Percentiles rank a stretch among this genome's conserved stretches.
phyloP scores from a whole-genome alignment of 2,113 vertebrate species.

The Dicaeum eximium region DNA sequence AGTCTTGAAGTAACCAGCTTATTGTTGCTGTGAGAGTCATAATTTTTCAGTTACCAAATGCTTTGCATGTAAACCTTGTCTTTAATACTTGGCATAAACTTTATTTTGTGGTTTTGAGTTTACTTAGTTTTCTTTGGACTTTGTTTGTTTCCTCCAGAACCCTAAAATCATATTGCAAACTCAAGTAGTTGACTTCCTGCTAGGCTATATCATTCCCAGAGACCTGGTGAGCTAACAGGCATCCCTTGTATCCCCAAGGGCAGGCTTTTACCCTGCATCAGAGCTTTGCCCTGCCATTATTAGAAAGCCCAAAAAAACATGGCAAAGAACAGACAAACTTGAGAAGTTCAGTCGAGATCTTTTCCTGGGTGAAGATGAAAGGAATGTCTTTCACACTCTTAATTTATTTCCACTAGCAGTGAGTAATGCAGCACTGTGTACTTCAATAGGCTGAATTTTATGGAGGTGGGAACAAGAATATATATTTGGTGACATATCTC shows the following conservation, averaged over 20 bases:
- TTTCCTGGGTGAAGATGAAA: slow-evolving; percentile 6
- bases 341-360: not conserved
- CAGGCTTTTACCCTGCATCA: not conserved
- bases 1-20: not conserved
- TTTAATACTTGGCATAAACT: not conserved
- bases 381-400: slow-evolving; percentile 19
- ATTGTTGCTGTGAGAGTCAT: not conserved
- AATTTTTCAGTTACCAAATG: not conserved
- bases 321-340: not conserved
- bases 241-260: not conserved
- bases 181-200: not conserved
- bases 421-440: not conserved
- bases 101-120: not conserved
- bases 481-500: slow-evolving; percentile 7
- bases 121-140: not conserved
- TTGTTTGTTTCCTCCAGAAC: not conserved
- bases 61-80: not conserved
- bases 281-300: not conserved
- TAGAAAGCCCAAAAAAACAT: not conserved
- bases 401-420: slow-evolving; percentile 34
- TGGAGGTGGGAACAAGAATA: not conserved
- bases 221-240: not conserved
- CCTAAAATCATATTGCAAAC: not conserved
- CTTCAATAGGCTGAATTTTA: not conserved
- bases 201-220: not conserved